These are phyloP conservation scores for Apostichopus leukothele DNA, from an alignment of 53 echinoderm and acorn worm genomes.

Conservation along the genomic window DNA sequence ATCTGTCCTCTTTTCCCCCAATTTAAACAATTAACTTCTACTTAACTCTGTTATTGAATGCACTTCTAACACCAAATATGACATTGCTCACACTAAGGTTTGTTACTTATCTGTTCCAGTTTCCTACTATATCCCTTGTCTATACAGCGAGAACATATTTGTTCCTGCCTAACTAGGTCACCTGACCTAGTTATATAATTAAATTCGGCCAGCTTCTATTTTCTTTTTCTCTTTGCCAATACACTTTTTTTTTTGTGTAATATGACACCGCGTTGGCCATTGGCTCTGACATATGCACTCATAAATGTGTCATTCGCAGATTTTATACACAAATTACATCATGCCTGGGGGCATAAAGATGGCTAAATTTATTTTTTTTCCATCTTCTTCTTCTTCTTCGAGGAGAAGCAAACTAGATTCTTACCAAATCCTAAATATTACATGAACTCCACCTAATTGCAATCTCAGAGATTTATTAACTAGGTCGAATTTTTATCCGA, in stretches of 20 bases:
- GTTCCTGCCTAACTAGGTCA: slow-evolving; percentile 46
- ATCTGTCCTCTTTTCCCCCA: slow-evolving; percentile 30
- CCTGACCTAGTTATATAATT: slow-evolving; percentile 50
- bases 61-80: slow-evolving; percentile 3
- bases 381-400: not conserved
- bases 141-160: slow-evolving; percentile 37
- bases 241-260: slow-evolving; percentile 34
- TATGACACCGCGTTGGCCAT: slow-evolving; percentile 44
- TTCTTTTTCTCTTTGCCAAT: slow-evolving; percentile 40
- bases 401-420: not conserved
- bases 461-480: slow-evolving; percentile 41
- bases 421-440: slow-evolving; percentile 29
- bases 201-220: slow-evolving; percentile 41
- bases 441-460: slow-evolving; percentile 36
- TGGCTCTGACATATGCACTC: slow-evolving; percentile 40
- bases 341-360: slow-evolving; percentile 36
- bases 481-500: slow-evolving; percentile 22
- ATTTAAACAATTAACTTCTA: slow-evolving; percentile 44
- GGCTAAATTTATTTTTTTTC: slow-evolving; percentile 7
- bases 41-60: slow-evolving; percentile 20
- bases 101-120: slow-evolving; percentile 22
- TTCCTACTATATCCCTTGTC: slow-evolving; percentile 24
- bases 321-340: slow-evolving; percentile 49
- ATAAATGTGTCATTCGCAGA: slow-evolving; percentile 46
- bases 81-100: slow-evolving; percentile 10